phyloP scores from a whole-genome alignment of 2,113 vertebrate species.

The Campylomormyrus numenius region DNA sequence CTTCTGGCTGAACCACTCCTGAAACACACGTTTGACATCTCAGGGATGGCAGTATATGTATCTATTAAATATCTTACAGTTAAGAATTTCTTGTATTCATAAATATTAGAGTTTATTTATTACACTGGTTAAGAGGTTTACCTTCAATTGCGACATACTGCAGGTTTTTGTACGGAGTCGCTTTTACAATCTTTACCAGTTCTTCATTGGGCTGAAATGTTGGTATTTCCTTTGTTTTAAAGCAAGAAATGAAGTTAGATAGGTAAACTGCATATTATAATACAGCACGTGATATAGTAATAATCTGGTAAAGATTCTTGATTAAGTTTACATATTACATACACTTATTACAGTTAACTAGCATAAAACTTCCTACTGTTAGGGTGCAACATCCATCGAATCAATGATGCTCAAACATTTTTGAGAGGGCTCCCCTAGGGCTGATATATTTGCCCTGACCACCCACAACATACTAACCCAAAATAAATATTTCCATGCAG shows the following conservation, averaged over 20 bases:
- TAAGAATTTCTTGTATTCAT: background rate
- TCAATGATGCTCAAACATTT: background rate
- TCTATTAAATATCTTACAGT: background rate
- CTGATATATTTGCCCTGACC: too few relatives aligned
- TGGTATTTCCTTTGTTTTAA: constrained; percentile 50
- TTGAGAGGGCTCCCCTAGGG: background rate
- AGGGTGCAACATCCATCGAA: background rate
- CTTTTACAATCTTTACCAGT: constrained; percentile 45
- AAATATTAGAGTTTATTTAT: background rate
- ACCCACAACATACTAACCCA: background rate
- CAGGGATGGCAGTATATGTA: background rate
- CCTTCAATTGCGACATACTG: constrained; percentile 65
- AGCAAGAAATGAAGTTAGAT: background rate
- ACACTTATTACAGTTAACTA: background rate
- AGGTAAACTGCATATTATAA: background rate
- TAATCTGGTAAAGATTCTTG: background rate
- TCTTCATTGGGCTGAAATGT: constrained; percentile 53
- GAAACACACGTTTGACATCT: background rate
- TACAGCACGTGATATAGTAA: background rate
- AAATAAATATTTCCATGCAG: background rate
- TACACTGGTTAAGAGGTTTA: constrained; percentile 19
- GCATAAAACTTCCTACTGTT: background rate
- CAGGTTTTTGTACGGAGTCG: constrained; percentile 43
- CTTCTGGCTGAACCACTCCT: constrained; percentile 54
- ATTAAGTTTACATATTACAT: background rate